Evolutionary conservation across 2,113 vertebrate genomes (phyloP), one percentile per base, ranked within the genome.

Genomic region (Oncorhynchus keta): DNA sequence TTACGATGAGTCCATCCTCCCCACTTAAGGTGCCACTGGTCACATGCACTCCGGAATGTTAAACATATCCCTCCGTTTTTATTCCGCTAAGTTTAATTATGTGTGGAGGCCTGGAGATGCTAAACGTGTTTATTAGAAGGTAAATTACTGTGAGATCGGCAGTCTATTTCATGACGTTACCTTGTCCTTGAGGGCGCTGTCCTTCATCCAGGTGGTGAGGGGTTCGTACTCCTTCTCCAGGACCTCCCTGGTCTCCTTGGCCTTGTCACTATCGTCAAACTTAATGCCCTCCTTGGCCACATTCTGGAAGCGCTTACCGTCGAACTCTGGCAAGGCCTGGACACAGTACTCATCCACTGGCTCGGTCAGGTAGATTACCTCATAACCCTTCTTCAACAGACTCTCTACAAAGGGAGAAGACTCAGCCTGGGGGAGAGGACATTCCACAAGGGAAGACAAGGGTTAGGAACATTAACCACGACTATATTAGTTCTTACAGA

Each of bases 331-430:
- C 69, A 99, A 92, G 20, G 98, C 98, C 92, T 99, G 98, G 84
- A 99, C 95, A 79, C 98, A 99, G 91, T 99, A 99, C 75, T 99
- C 98, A 12, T 99, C 98, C 62, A 99, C 98, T 55, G 98, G 97
- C 84, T 99, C 98, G 0, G 97, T 99, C 88, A 99, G 92, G 80
- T 98, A 99, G 70, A 99, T 93, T 24, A 99, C 98, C 91, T 99
- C 98, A 22, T 99, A 97, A 71, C 97, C 98, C 79, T 98, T 99
- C 89, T 98, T 99, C 91, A 99, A 93, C 75, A 99, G 93, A 11
- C 87, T 92, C 85, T 99, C 98, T 30, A 99, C 97, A 69, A 99
- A 99, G 0, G 98, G 98, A 45, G 98, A 99, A 5, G 97, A 96
- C 84, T 99, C 97, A 0, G 96, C 97, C 98, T 99, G 72, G 39